Evolutionary conservation across 2,888 invertebrate genomes (phyloP).

Genomic region (Microchrysa polita): DNA sequence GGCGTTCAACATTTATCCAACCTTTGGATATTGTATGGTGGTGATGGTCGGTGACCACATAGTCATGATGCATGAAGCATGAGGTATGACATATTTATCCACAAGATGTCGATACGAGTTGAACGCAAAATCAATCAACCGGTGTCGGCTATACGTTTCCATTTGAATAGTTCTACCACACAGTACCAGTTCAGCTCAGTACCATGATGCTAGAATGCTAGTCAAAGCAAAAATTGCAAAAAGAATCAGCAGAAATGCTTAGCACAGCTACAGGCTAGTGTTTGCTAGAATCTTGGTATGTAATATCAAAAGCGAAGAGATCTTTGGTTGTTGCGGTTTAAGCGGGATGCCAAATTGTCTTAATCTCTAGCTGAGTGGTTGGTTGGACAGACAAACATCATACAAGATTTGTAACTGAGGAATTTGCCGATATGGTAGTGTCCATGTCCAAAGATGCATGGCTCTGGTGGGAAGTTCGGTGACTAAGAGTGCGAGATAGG

Average conservation of each 20-base stretch:
- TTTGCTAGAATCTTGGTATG: too few relatives aligned
- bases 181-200: too few relatives aligned
- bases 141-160: slow-evolving; percentile 8
- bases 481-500: background rate
- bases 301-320: slow-evolving; percentile 17
- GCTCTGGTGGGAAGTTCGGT: background rate
- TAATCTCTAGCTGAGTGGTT: slow-evolving; percentile 30
- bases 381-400: slow-evolving; percentile 14
- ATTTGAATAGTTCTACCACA: background rate
- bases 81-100: slow-evolving; percentile 37
- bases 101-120: slow-evolving; percentile 25
- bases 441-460: background rate
- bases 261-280: too few relatives aligned
- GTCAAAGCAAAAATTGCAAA: too few relatives aligned
- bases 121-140: slow-evolving; percentile 35
- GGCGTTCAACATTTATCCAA: too few relatives aligned
- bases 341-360: slow-evolving; percentile 37
- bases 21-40: too few relatives aligned
- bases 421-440: background rate
- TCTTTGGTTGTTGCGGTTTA: slow-evolving; percentile 25
- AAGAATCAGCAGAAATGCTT: too few relatives aligned
- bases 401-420: slow-evolving; percentile 18
- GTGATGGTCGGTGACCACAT: slow-evolving; percentile 31
- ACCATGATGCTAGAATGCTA: too few relatives aligned
- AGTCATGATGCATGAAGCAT: slow-evolving; percentile 20